Evolutionary conservation across 1,140 invertebrate genomes (phyloP), one percentile per base, ranked within the genome.

Genomic region (Calycopis cecrops): DNA sequence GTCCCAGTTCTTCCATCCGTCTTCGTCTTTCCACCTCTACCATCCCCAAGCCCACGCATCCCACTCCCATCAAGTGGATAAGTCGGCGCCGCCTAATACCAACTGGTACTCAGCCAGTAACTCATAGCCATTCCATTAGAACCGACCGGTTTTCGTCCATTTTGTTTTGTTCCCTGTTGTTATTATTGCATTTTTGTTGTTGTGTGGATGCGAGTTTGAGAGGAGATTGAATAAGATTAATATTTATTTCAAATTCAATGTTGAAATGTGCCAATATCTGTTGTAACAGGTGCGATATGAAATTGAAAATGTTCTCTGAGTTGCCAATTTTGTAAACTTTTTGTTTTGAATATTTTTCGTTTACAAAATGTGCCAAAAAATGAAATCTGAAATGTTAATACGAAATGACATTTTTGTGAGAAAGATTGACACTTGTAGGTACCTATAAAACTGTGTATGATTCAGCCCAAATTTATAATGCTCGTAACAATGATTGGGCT

Each of bases 1-100:
- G 79, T 91, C 94, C 9, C 95, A 96, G 74, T 95, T 96, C 70
- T 97, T 96, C 85, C 93, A 93, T 55, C 89, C 91, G 48, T 91
- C 93, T 57, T 93, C 94, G 9, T 94, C 95, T 11, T 97, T 97
- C 79, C 95, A 97, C 84, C 88, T 97, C 4, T 97, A 97, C 79
- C 95, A 97, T 83, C 93, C 93, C 4, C 90, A 91, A 47, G 82
- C 89, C 28, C 92, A 67, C 74, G 82, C 62, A 69, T 88, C 83
- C 42, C 83, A 85, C 57, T 51, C 84, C 12, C 84, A 87, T 59
- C 79, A 82, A 28, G 21, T 28, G 12, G 82, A 87, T 50, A 92
- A 91, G 72, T 88, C 89, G 52, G 88, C 90, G 49, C 83, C 90
- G 28, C 87, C 90, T 60, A 89, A 91, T 55, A 88, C 92, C 34